Evolutionary conservation across 1,140 invertebrate species (phyloP), one percentile per base, ranked within the genome.

Genomic region (Sitodiplosis mosellana): DNA sequence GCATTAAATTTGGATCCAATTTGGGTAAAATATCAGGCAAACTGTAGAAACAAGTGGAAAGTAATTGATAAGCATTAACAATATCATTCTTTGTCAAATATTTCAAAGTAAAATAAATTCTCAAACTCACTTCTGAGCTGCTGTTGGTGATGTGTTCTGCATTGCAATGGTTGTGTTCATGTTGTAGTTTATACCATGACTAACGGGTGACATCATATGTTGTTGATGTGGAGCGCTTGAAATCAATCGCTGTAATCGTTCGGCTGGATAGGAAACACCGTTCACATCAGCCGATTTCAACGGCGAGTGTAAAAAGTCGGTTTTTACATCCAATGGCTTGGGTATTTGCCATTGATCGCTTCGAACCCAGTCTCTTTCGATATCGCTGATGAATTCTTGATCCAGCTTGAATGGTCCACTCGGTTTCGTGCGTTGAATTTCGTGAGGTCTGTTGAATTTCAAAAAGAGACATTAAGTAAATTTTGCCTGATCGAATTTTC

Each of bases 371-470:
- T 59, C 60, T 38, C 59, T 61, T 55, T 80, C 77, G 20, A 79
- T 69, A 51, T 69, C 69, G 17, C 75, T 69, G 52, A 84, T 70
- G 20, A 82, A 68, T 42, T 77, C 69, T 17, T 76, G 72, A 55
- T 84, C 80, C 17, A 85, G 58, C 12, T 78, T 74, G 58, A 82
- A 85, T 8, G 80, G 79, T 38, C 80, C 81, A 0, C 69, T 67
- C 20, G 72, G 54, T 56, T 69, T 70, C 10, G 68, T 50, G 48
- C 63, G 59, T 44, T 59, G 41, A 10, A 27, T 27, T 27, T 27
- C 27, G 10, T 10, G 10, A 5, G 27, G 27, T 27, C n/a, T n/a
- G n/a, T n/a, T n/a, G n/a, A n/a, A n/a, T n/a, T n/a, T n/a, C n/a
- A n/a, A n/a, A n/a, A n/a, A n/a, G n/a, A n/a, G n/a, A n/a, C n/a